Conservation (phyloP, 2,888 invertebrate genomes). For the Perithous albicinctus region DNA sequence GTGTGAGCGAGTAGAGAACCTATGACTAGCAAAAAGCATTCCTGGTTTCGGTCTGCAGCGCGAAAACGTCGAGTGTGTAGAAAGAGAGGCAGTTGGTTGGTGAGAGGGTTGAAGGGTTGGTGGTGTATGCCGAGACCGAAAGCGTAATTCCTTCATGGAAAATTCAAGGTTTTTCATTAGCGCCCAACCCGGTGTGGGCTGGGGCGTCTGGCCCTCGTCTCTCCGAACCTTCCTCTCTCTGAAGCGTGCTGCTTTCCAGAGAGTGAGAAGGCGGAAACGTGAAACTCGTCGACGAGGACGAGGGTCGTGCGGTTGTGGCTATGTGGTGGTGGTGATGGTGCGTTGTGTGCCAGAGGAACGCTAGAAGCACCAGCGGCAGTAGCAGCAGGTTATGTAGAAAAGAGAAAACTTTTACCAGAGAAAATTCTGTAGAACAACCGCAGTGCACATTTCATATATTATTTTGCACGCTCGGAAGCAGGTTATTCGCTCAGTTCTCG, state of each 20-base stretch:
- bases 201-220: slow-evolving; percentile 39
- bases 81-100: not conserved
- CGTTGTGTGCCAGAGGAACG: slow-evolving; percentile 57
- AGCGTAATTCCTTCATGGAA: slow-evolving; percentile 83
- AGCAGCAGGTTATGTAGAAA: slow-evolving; percentile 20
- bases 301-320: slow-evolving; percentile 62
- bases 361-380: slow-evolving; percentile 32
- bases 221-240: slow-evolving; percentile 61
- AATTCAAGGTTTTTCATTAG: slow-evolving; percentile 85
- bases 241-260: slow-evolving; percentile 52
- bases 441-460: slow-evolving; percentile 84
- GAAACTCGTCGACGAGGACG: slow-evolving; percentile 69
- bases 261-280: slow-evolving; percentile 73
- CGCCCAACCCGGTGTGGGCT: slow-evolving; percentile 70
- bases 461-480: slow-evolving; percentile 81
- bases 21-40: slow-evolving; percentile 49
- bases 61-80: slow-evolving; percentile 35
- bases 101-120: slow-evolving; percentile 3
- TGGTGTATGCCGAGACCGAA: slow-evolving; percentile 27
- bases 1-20: slow-evolving; percentile 24
- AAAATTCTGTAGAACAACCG: slow-evolving; percentile 79
- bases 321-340: slow-evolving; percentile 61
- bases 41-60: slow-evolving; percentile 41
- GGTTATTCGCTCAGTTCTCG: slow-evolving; percentile 80
- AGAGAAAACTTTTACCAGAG: slow-evolving; percentile 74